Conservation (phyloP, 2,113 vertebrate species). For the Lagopus leucura region DNA sequence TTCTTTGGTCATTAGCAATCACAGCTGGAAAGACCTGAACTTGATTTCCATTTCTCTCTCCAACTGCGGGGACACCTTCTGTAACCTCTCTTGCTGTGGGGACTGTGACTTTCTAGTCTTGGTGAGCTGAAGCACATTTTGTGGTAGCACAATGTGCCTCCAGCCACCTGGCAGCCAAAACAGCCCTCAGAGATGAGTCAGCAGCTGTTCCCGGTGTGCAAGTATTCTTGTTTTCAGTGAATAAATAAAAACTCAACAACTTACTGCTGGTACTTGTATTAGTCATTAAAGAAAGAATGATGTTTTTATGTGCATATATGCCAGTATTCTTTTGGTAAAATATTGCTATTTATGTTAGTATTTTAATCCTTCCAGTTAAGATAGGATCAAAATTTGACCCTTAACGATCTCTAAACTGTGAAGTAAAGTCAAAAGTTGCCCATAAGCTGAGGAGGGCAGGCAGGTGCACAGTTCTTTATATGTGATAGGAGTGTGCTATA, state of each 20-base stretch:
- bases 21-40: constrained; percentile 49
- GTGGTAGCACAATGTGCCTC: constrained; percentile 57
- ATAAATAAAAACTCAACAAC: constrained; percentile 45
- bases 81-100: constrained; percentile 61
- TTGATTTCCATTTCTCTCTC: constrained; percentile 40
- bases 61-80: constrained; percentile 25
- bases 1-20: constrained; percentile 39
- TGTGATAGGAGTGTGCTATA: background rate
- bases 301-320: background rate
- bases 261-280: constrained; percentile 36
- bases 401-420: background rate
- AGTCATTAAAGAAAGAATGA: constrained; percentile 36
- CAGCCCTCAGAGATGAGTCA: constrained; percentile 56
- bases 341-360: background rate
- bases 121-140: constrained; percentile 56
- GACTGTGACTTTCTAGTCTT: constrained; percentile 59
- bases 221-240: constrained; percentile 56
- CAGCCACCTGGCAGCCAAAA: constrained; percentile 64
- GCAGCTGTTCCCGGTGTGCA: constrained; percentile 29
- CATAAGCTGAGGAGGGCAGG: background rate
- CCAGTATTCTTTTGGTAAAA: background rate
- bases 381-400: background rate
- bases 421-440: constrained; percentile 2
- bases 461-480: background rate
- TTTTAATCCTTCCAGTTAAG: background rate